A percentile compares a stretch with the other conserved stretches of the same genome.
Conservation (phyloP, 2,113 vertebrate genomes). For the Ranitomeya imitator region DNA sequence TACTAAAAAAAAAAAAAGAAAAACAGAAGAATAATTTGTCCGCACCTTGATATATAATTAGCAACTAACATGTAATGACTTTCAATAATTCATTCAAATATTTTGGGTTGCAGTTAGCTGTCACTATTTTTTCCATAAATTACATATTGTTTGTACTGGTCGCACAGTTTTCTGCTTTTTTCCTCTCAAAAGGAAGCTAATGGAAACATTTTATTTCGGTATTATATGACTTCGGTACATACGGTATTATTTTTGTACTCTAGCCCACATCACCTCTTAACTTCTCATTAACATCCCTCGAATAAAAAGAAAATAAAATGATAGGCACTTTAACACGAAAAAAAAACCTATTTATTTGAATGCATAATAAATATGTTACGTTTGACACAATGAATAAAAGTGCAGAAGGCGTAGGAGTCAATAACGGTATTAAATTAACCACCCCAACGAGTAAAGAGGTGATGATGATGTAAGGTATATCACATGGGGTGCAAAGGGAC, state of each 20-base stretch:
- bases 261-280: not conserved
- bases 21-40: not conserved
- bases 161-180: not conserved
- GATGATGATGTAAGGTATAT: conserved; percentile 21
- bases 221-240: not conserved
- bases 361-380: not conserved
- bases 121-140: not conserved
- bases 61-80: not conserved
- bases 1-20: not conserved
- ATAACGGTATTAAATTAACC: conserved; percentile 13
- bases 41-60: not conserved
- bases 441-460: conserved; percentile 22
- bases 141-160: not conserved
- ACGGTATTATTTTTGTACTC: not conserved
- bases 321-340: not conserved
- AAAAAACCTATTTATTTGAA: not conserved
- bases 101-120: not conserved
- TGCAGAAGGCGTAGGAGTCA: conserved; percentile 12
- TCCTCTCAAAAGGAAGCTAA: not conserved
- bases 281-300: not conserved
- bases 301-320: not conserved
- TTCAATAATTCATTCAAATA: not conserved
- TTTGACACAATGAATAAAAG: conserved; percentile 2
- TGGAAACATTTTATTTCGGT: not conserved
- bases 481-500: not conserved